Conservation (phyloP, 2,888 invertebrate species). For the Troides helena region DNA sequence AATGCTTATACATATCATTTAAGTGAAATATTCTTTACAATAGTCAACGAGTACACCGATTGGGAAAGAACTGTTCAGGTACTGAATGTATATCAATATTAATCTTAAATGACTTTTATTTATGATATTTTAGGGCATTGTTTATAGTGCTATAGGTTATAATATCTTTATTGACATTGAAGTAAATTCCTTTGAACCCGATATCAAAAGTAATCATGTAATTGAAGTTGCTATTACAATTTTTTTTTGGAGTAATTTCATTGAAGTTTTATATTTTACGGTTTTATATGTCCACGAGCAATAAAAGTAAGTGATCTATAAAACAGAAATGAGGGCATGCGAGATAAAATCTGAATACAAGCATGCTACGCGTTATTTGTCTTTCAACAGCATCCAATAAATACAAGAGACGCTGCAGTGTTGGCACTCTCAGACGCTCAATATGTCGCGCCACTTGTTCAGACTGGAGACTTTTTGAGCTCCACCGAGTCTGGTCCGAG, state of each 20-base stretch:
- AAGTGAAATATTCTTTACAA: slow-evolving; percentile 97
- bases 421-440: slow-evolving; percentile 96
- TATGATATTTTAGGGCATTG: neutral
- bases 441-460: slow-evolving; percentile 94
- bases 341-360: neutral
- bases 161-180: too few relatives aligned
- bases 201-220: too few relatives aligned
- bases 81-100: slow-evolving; percentile 32
- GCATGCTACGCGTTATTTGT: slow-evolving; percentile 11
- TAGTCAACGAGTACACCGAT: slow-evolving; percentile 98
- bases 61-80: slow-evolving; percentile 93
- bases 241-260: too few relatives aligned
- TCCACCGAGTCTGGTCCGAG: slow-evolving; percentile 82
- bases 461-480: slow-evolving; percentile 88
- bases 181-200: too few relatives aligned
- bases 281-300: neutral
- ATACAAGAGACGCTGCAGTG: slow-evolving; percentile 94
- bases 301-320: neutral
- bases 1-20: slow-evolving; percentile 98
- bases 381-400: slow-evolving; percentile 87
- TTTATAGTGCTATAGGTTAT: neutral
- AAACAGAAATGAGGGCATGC: neutral
- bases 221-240: too few relatives aligned
- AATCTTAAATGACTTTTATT: neutral
- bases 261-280: neutral